phyloP scores from a whole-genome alignment of 2,797 vertebrate genomes.

The Meda fulgida region DNA sequence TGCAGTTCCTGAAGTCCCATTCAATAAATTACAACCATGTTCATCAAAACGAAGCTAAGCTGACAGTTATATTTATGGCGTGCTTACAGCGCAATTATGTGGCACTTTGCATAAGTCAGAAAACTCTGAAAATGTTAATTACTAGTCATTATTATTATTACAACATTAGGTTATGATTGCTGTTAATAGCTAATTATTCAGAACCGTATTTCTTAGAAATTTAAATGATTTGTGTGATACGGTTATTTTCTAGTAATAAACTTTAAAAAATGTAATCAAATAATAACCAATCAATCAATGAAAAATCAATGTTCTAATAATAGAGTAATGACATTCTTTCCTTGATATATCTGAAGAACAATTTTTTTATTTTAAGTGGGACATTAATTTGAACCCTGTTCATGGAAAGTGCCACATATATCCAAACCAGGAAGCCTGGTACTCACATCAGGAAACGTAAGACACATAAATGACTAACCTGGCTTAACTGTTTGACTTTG shows the following conservation, averaged over 20 bases:
- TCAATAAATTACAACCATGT: background rate
- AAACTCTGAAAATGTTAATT: background rate
- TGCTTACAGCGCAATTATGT: background rate
- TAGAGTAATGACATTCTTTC: background rate
- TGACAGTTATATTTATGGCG: background rate
- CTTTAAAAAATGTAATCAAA: background rate
- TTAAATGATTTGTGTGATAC: background rate
- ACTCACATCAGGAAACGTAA: background rate
- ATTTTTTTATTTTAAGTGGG: background rate
- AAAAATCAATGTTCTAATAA: background rate
- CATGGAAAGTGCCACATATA: background rate
- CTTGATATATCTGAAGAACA: background rate
- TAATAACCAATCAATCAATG: background rate
- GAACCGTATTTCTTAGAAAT: background rate
- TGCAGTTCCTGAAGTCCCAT: constrained; percentile 85
- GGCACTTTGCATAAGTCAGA: background rate
- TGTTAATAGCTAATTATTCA: background rate
- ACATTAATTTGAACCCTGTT: background rate
- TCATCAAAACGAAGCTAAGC: constrained; percentile 5
- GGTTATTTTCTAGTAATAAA: background rate
- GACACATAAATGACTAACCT: constrained; percentile 75
- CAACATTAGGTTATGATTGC: background rate
- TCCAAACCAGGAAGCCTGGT: background rate
- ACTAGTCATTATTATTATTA: too few relatives aligned
- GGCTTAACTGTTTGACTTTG: constrained; percentile 94